A percentile compares a stretch with the other conserved stretches of the same genome.
phyloP scores from a whole-genome alignment of 2,888 invertebrate species.

The Cetonia aurata region DNA sequence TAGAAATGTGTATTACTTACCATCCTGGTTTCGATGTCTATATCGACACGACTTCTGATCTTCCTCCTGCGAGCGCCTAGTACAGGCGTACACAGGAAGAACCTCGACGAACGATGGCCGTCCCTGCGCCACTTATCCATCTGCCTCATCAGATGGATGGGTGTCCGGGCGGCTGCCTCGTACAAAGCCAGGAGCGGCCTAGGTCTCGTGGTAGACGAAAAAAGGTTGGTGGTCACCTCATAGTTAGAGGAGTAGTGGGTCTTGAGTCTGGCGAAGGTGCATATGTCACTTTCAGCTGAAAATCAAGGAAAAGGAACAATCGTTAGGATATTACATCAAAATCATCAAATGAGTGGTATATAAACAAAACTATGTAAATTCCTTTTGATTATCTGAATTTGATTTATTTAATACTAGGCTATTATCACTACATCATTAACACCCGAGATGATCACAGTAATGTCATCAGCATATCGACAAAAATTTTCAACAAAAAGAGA shows the following conservation, averaged over 20 bases:
- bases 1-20: constrained; percentile 73
- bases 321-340: too few relatives aligned
- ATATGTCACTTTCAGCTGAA: constrained; percentile 93
- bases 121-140: constrained; percentile 78
- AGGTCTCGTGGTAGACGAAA: constrained; percentile 81
- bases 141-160: constrained; percentile 75
- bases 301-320: constrained; percentile 61
- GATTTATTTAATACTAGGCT: too few relatives aligned
- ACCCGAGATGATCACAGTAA: too few relatives aligned
- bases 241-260: constrained; percentile 81
- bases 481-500: too few relatives aligned
- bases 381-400: too few relatives aligned
- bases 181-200: constrained; percentile 82
- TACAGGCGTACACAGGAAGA: constrained; percentile 86
- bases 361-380: too few relatives aligned
- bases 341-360: too few relatives aligned
- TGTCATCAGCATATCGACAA: too few relatives aligned
- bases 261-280: constrained; percentile 84
- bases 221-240: constrained; percentile 77
- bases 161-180: constrained; percentile 78
- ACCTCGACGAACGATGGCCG: constrained; percentile 74
- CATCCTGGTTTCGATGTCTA: constrained; percentile 90
- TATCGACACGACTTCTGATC: constrained; percentile 77
- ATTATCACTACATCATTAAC: too few relatives aligned
- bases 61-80: constrained; percentile 79